These are phyloP conservation scores for Channallabes apus DNA, from an alignment of 2,797 vertebrate genomes.

Conservation along the genomic window DNA sequence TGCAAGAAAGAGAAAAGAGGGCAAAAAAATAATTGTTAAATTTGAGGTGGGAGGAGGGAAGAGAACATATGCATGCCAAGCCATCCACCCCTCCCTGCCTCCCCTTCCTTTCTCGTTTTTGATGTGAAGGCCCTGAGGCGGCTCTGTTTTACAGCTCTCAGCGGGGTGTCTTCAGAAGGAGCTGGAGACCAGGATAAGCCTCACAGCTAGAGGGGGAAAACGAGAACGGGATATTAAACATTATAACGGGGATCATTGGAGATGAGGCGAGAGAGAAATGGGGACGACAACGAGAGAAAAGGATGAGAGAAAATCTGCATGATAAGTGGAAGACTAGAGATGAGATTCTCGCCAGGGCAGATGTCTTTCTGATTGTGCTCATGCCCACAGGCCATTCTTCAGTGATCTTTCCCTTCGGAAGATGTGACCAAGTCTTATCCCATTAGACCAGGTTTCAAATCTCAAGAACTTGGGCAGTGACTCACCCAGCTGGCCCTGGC, in stretches of 20 bases:
- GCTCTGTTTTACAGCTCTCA: slow-evolving; percentile 50
- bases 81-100: slow-evolving; percentile 30
- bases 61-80: slow-evolving; percentile 42
- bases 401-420: slow-evolving; percentile 16
- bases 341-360: slow-evolving; percentile 45
- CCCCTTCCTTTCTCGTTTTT: slow-evolving; percentile 41
- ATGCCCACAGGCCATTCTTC: slow-evolving; percentile 38
- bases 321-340: slow-evolving; percentile 47
- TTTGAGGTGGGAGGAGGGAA: slow-evolving; percentile 45
- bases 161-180: slow-evolving; percentile 43
- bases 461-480: slow-evolving; percentile 42
- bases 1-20: slow-evolving; percentile 16
- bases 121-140: slow-evolving; percentile 48
- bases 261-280: slow-evolving; percentile 28
- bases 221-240: slow-evolving; percentile 51
- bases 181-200: slow-evolving; percentile 44
- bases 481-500: slow-evolving; percentile 83
- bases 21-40: slow-evolving; percentile 53
- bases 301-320: slow-evolving; percentile 49
- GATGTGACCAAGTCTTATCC: slow-evolving; percentile 46
- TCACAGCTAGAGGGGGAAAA: slow-evolving; percentile 44
- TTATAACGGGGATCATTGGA: slow-evolving; percentile 44
- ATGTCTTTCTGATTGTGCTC: slow-evolving; percentile 50
- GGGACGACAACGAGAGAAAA: slow-evolving; percentile 7
- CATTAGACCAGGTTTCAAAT: slow-evolving; percentile 44